These are phyloP conservation scores for Teinopalpus imperialis DNA, from an alignment of 2,888 invertebrate genomes.

Conservation along the genomic window DNA sequence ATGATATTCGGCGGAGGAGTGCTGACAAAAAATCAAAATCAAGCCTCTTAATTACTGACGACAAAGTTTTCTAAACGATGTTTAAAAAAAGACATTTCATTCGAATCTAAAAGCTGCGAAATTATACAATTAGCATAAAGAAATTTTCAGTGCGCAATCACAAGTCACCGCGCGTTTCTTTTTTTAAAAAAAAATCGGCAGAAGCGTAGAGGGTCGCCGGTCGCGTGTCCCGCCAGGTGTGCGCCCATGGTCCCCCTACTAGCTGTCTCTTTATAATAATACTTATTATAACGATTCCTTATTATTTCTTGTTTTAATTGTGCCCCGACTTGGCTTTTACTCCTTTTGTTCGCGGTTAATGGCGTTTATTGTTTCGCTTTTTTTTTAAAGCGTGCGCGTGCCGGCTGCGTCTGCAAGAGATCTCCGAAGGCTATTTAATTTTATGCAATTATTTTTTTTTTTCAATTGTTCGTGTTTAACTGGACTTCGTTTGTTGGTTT, in stretches of 20 bases:
- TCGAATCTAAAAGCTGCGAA: slow-evolving; percentile 20
- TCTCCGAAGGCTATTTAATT: slow-evolving; percentile 44
- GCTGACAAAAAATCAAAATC: slow-evolving; percentile 7
- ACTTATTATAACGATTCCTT: slow-evolving; percentile 80
- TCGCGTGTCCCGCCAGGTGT: slow-evolving; percentile 68
- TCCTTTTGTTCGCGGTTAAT: slow-evolving; percentile 78
- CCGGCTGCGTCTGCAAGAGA: slow-evolving; percentile 69
- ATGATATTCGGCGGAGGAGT: background rate
- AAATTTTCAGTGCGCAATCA: slow-evolving; percentile 17
- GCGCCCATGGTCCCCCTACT: slow-evolving; percentile 47
- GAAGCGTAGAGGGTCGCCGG: slow-evolving; percentile 45
- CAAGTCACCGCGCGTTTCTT: slow-evolving; percentile 20
- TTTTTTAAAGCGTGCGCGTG: slow-evolving; percentile 71
- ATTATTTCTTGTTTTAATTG: slow-evolving; percentile 82
- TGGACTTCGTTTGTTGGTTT: slow-evolving; percentile 29
- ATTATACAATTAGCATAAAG: slow-evolving; percentile 21
- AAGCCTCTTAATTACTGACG: slow-evolving; percentile 14
- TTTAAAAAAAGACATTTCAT: slow-evolving; percentile 7
- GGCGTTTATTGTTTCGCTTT: slow-evolving; percentile 75
- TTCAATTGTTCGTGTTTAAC: slow-evolving; percentile 29
- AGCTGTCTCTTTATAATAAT: slow-evolving; percentile 67
- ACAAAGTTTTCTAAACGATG: slow-evolving; percentile 8
- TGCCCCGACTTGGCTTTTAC: slow-evolving; percentile 78
- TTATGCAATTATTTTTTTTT: slow-evolving; percentile 35
- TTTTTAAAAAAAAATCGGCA: slow-evolving; percentile 36